phyloP scores from a whole-genome alignment of 2,113 vertebrate genomes.

The Entelurus aequoreus region DNA sequence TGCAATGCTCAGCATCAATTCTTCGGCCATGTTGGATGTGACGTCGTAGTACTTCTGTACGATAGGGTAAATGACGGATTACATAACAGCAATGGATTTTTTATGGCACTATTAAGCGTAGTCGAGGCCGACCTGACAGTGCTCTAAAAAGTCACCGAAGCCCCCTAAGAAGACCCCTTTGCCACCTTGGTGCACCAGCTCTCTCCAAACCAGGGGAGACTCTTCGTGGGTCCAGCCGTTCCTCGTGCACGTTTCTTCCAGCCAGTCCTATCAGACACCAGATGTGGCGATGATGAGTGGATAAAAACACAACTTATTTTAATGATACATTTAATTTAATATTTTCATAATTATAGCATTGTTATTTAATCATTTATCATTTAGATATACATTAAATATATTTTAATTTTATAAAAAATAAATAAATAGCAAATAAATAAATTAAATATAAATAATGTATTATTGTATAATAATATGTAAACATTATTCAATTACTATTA shows the following conservation, averaged over 20 bases:
- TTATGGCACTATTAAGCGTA: background rate
- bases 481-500: no score
- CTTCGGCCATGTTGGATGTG: constrained; percentile 72
- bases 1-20: constrained; percentile 75
- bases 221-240: constrained; percentile 80
- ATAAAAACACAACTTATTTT: no score
- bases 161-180: constrained; percentile 85
- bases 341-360: no score
- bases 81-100: background rate
- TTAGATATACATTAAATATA: no score
- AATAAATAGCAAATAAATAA: no score
- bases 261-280: constrained; percentile 75
- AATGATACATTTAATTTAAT: no score
- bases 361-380: no score
- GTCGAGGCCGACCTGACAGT: constrained; percentile 76
- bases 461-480: no score
- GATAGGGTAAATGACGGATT: background rate
- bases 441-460: no score
- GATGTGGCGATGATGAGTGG: background rate
- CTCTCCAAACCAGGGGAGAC: constrained; percentile 91
- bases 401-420: no score
- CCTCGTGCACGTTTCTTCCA: constrained; percentile 68
- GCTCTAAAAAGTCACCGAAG: constrained; percentile 82
- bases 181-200: constrained; percentile 82
- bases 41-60: constrained; percentile 79